Evolutionary conservation across 2,113 vertebrate species (phyloP), one percentile per base, ranked within the genome.

Genomic region (Caretta caretta): DNA sequence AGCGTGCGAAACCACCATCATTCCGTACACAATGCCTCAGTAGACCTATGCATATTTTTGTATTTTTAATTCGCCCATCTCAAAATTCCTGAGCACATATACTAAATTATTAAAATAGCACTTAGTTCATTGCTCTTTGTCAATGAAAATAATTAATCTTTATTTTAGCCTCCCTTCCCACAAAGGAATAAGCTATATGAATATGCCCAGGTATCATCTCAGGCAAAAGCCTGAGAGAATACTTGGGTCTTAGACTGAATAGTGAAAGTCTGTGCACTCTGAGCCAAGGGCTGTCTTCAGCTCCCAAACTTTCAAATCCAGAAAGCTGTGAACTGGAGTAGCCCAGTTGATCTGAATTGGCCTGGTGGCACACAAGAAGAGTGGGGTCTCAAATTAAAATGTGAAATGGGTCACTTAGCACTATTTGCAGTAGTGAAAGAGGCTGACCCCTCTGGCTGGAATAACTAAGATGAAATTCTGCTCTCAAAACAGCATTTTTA

Each of bases 121-220:
- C 79, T 54, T 38, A 49, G 51, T 49, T 0, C 3, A 50, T 48
- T 83, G 56, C 78, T 88, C 22, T 92, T 94, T 86, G 78, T 84
- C 86, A 54, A 3, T 59, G 38, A 86, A 88, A 97, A 89, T 11
- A 65, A 16, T 65, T 35, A 76, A 78, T 10, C 72, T 79, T 54
- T 19, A 94, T 88, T 59, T 56, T 62, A 56, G 94, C 65, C 90
- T 56, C 51, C 65, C 5, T 94, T 93, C 93, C 94, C 97, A 59
- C 92, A 96, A 96, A 97, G 96, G 88, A 93, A 2, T 72, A 86
- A 5, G 17, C 56, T 0, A 0, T 20, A 2, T 1, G 17, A 17
- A 3, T 8, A 13, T 76, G 53, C 17, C 10, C 0, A 5, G 75
- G 54, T 57, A 42, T 76, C 48, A 31, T 31, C 11, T 1, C 10